Evolutionary conservation across 2,888 invertebrate genomes (phyloP), one percentile per base, ranked within the genome.

Genomic region (Melanophora roralis): DNA sequence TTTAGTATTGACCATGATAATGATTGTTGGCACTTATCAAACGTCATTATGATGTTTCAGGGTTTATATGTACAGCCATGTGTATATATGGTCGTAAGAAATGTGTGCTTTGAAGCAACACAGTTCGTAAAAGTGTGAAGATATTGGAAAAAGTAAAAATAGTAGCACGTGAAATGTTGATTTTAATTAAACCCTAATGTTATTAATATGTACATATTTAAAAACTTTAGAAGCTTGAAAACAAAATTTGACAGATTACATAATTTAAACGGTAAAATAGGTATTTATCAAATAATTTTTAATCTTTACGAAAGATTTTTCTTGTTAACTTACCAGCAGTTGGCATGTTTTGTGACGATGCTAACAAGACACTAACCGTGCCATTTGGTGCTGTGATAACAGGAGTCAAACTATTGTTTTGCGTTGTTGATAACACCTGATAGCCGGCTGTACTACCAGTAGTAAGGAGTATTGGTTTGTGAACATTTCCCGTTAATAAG

Each of bases 311-410:
- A 19, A 5, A 14, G 9, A 11, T 0, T 40, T 51, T 16, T 3
- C 21, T 53, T 14, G 0, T 12, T 0, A 43, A 79, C 80, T 80
- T 68, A 80, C 80, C 76, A 64, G 76, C 16, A 64, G 80, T 67
- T 51, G 76, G 47, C 47, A 72, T 62, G 14, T 72, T 36, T 36
- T 62, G 72, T 12, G 47, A 34, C 51, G 78, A 34, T 2, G 75
- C 16, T 21, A 80, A 64, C 14, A 80, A 62, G 21, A 80, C 79
- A 72, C 79, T 80, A 57, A 80, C 75, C 16, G 79, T 62, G 27
- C 78, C 74, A 75, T 80, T 80, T 19, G 76, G 76, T 16, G 67
- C 40, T 38, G 80, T 14, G 9, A 80, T 47, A 9, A 72, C 62
- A 1, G 76, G 71, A 19, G 53, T 64, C 43, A 76, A 49, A 38